phyloP scores from a whole-genome alignment of 2,888 invertebrate genomes.

The Nomada lathburiana region DNA sequence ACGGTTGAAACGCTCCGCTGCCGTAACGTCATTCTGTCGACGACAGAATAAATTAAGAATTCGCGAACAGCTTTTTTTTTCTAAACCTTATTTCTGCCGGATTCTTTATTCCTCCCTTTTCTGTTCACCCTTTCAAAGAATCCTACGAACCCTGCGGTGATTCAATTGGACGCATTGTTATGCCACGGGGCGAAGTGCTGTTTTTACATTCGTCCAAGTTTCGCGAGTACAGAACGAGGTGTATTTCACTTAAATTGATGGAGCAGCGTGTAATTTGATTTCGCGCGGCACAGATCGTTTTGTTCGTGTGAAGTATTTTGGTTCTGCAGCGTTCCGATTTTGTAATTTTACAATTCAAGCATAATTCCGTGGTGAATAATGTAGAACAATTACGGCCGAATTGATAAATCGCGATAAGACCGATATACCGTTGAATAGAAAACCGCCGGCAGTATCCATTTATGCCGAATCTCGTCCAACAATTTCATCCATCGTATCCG shows the following conservation, averaged over 20 bases:
- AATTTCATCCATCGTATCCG: neutral
- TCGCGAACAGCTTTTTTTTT: slow-evolving; percentile 25
- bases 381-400: neutral
- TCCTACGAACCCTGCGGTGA: slow-evolving; percentile 12
- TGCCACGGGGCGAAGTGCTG: neutral
- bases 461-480: neutral
- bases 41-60: slow-evolving; percentile 48
- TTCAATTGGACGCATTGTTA: slow-evolving; percentile 27
- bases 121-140: neutral
- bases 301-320: too few relatives aligned
- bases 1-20: slow-evolving; percentile 30
- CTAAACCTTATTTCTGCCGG: neutral
- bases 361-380: neutral
- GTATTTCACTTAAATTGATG: neutral
- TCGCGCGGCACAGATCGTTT: neutral
- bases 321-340: too few relatives aligned
- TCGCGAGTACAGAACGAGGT: neutral
- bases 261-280: neutral
- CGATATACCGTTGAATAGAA: neutral
- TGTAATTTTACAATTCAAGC: too few relatives aligned
- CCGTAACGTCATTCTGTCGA: slow-evolving; percentile 20
- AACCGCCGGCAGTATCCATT: too few relatives aligned
- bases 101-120: slow-evolving; percentile 19
- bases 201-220: neutral
- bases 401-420: neutral